Conservation (phyloP, 2,113 vertebrate species). For the Marmota flaviventris region DNA sequence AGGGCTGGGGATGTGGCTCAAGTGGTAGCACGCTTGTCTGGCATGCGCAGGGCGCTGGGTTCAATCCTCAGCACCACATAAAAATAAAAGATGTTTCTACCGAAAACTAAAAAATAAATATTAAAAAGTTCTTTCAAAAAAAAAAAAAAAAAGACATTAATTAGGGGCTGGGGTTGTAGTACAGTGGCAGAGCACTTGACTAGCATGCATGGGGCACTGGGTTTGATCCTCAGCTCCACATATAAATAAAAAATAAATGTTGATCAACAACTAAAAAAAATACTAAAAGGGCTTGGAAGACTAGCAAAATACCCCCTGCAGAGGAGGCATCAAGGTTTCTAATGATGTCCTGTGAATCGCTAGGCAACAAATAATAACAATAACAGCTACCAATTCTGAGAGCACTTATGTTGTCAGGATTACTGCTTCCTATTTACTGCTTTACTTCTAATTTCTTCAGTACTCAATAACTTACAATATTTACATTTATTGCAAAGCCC, state of each 20-base stretch:
- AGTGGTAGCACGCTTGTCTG: too few relatives aligned
- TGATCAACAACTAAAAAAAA: too few relatives aligned
- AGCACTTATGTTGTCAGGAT: neutral
- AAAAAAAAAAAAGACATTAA: neutral
- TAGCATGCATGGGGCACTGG: too few relatives aligned
- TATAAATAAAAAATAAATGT: too few relatives aligned
- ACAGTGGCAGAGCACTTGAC: too few relatives aligned
- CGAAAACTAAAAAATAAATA: too few relatives aligned
- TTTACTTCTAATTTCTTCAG: neutral
- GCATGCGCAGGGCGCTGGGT: too few relatives aligned
- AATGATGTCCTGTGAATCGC: neutral
- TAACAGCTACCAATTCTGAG: neutral
- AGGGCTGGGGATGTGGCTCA: too few relatives aligned
- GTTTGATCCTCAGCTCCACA: too few relatives aligned
- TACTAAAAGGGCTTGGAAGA: neutral
- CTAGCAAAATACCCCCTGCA: neutral
- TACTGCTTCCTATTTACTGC: neutral
- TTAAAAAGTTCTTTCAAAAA: too few relatives aligned
- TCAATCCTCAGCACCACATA: too few relatives aligned
- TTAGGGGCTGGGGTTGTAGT: neutral
- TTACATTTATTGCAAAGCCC: constrained; percentile 24
- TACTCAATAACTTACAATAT: neutral
- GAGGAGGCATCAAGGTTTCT: neutral
- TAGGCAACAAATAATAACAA: neutral
- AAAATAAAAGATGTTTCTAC: too few relatives aligned